Base-by-base conservation (phyloP, 2,888 invertebrate genomes). In the Sisyra terminalis region DNA sequence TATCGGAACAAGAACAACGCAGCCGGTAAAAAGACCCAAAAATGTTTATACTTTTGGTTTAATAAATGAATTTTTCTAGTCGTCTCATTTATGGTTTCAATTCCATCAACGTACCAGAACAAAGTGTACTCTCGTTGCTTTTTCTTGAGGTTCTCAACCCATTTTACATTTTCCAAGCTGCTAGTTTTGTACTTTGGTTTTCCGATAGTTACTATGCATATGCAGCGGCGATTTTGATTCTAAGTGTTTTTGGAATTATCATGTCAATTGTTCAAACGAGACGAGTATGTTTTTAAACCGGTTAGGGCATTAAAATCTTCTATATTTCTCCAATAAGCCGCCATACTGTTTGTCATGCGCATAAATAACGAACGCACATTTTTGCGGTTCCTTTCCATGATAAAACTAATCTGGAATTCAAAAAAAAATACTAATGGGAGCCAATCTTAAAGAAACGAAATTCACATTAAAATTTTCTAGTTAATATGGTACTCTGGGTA, bases 161-260 rank as follows among this genome's bases (percentile, higher is more conserved):
- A 4, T 94, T 93, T 66, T 94, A 93, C 66, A 79, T 93, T 56
- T 94, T 94, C 68, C 93, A 94, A 74, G 59, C 92, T 48, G 89
- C 90, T 65, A 90, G 90, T 32, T 80, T 88, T 47, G 70, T 75
- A 9, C 73, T 94, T 39, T 94, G 94, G 94, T 71, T 86, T 40
- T 70, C 78, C 1, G 93, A 94, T 56, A 72, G 81, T 40, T 94
- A 94, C 56, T 78, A 81, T 52, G 87, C 85, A 57, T 94, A 92
- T 59, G 87, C 90, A 15, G 66, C 79, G 13, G 88, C 87, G 34
- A 89, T 94, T 42, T 67, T 89, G 15, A 53, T 80, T 2, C 88
- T 90, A 80, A 85, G 89, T 0, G 71, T 78, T 16, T 76, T 82
- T 53, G 86, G 89, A 51, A 81, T 90, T 47, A 65, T 73, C n/a